Evolutionary conservation across 2,797 vertebrate species (phyloP), one percentile per base, ranked within the genome.

Genomic region (Coregonus sp.): DNA sequence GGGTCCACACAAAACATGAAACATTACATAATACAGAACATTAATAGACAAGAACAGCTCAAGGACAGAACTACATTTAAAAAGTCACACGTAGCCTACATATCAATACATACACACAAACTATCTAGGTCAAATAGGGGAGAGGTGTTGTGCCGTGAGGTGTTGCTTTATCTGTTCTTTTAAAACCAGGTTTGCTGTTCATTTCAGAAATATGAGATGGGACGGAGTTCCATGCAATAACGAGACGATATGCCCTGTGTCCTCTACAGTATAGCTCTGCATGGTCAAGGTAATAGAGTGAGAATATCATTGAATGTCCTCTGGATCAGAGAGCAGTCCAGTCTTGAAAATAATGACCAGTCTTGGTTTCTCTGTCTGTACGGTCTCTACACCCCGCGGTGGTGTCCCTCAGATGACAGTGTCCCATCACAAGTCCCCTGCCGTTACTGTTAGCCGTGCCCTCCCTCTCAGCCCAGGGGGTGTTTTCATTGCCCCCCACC

Each of bases 401-500:
- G 20, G 37, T 5, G 70, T 72, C 9, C 56, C 72, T 74, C n/a
- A 63, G 31, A 65, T 65, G 37, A 65, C 59, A 74, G 72, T n/a
- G 54, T 65, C 35, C n/a, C 50, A 68, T 54, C 25, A 25, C 25
- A 68, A 12, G 31, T 25, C n/a, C 6, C 15, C 6, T 59, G 29
- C n/a, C n/a, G 16, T 35, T 61, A 12, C 52, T 5, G 4, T 54
- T 71, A 14, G 16, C 20, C 25, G 14, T 47, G 75, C 61, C 37
- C 35, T 72, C 40, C 68, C 70, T 70, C 70, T 73, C 40, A 69
- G 29, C 73, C 59, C 70, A 72, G 52, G 80, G 82, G 85, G 82
- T 85, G 80, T 86, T 79, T 89, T 89, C 85, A 83, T 82, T 80
- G 86, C 89, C 89, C 87, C 87, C 82, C 76, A 79, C 85, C 86